Evolutionary conservation across 64 coral and sea anemone species (phyloP).

Genomic region (Stichodactyla mertensii): DNA sequence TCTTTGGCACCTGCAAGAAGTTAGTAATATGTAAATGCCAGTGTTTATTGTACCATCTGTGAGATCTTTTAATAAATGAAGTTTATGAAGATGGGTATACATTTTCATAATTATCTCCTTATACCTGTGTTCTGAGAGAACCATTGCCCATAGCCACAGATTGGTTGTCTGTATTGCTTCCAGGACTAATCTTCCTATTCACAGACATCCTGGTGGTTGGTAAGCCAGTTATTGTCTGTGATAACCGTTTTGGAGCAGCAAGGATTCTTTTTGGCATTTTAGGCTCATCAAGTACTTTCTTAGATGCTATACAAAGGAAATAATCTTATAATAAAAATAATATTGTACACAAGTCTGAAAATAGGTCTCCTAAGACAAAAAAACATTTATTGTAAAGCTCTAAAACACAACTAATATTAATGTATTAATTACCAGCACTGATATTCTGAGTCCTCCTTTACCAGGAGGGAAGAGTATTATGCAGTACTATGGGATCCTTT

Average conservation of each 20-base stretch:
- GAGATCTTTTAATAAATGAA: background rate
- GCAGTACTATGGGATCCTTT: no score
- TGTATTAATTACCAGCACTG: constrained; percentile 12
- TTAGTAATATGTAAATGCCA: background rate
- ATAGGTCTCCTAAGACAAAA: no score
- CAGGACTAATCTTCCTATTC: background rate
- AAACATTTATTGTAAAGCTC: no score
- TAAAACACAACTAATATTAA: background rate
- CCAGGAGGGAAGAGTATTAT: no score
- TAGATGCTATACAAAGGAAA: background rate
- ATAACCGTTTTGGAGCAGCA: constrained; percentile 6
- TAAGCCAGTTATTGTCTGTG: background rate
- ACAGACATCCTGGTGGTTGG: background rate
- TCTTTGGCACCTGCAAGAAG: constrained; percentile 53
- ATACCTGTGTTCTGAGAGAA: background rate
- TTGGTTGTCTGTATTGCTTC: background rate
- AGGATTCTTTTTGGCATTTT: background rate
- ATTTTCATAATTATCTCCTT: background rate
- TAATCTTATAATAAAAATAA: background rate
- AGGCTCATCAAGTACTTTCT: constrained; percentile 4
- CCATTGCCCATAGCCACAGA: background rate
- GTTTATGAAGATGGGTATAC: background rate
- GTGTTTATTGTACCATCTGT: background rate
- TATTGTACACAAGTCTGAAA: background rate
- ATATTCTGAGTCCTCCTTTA: constrained; percentile 30